phyloP scores from a whole-genome alignment of 2,888 invertebrate species.

The Drosophila phalerata region DNA sequence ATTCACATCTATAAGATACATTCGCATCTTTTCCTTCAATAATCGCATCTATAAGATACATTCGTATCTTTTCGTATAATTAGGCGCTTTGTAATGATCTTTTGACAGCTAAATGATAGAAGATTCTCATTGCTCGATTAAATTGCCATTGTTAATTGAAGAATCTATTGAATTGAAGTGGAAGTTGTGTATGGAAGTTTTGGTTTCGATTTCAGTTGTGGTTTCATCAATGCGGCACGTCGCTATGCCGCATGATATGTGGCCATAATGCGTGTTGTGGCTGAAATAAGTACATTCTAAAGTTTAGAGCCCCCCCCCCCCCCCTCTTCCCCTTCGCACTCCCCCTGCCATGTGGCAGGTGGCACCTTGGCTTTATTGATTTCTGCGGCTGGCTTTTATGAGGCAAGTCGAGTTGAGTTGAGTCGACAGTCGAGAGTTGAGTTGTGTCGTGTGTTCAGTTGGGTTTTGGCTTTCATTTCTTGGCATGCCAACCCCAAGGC shows the following conservation, averaged over 20 bases:
- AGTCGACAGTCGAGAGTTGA: slow-evolving; percentile 35
- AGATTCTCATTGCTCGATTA: slow-evolving; percentile 78
- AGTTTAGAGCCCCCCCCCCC: slow-evolving; percentile 43
- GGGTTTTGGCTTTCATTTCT: slow-evolving; percentile 35
- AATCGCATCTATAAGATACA: slow-evolving; percentile 14
- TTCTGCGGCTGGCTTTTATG: slow-evolving; percentile 82
- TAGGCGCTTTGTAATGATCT: slow-evolving; percentile 64
- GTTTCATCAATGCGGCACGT: slow-evolving; percentile 64
- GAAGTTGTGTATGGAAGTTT: neutral
- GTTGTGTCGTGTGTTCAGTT: slow-evolving; percentile 28
- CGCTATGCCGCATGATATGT: slow-evolving; percentile 65
- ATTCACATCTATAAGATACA: slow-evolving; percentile 12
- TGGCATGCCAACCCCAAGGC: slow-evolving; percentile 66
- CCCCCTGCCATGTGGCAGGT: slow-evolving; percentile 37
- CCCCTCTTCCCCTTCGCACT: neutral
- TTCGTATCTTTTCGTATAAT: slow-evolving; percentile 55
- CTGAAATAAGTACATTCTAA: slow-evolving; percentile 73
- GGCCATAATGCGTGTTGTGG: slow-evolving; percentile 75
- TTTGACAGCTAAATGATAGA: slow-evolving; percentile 79
- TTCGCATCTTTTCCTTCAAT: neutral
- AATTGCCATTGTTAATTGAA: slow-evolving; percentile 77
- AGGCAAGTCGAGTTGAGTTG: slow-evolving; percentile 46
- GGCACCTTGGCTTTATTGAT: slow-evolving; percentile 84
- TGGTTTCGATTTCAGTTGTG: slow-evolving; percentile 25
- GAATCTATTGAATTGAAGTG: slow-evolving; percentile 1